These are phyloP conservation scores for Spongilla lacustris DNA, from an alignment of 37 sponge, comb jelly and placozoan species.

Conservation along the genomic window DNA sequence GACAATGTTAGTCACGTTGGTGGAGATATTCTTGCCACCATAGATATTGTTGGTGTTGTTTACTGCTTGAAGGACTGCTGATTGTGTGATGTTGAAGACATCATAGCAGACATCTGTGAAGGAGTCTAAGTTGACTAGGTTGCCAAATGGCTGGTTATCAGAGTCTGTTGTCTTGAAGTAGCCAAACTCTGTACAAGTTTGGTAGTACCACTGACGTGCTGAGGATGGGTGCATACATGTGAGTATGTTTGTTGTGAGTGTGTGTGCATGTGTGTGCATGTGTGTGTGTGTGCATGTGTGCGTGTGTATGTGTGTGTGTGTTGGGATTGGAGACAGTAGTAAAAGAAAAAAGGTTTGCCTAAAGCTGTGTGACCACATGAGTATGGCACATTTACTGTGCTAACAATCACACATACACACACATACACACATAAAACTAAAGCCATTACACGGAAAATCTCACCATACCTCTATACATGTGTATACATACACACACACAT, in stretches of 20 bases:
- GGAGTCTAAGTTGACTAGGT: constrained; percentile 49
- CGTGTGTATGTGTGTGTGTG: too few species aligned
- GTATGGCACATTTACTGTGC: too few species aligned
- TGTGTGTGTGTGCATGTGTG: too few species aligned
- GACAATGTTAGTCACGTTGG: constrained; percentile 69
- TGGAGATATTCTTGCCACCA: constrained; percentile 56
- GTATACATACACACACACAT: too few species aligned
- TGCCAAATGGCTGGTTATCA: constrained; percentile 65
- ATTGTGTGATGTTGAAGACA: constrained; percentile 47
- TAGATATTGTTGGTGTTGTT: constrained; percentile 60
- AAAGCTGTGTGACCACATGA: background rate
- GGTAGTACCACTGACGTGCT: constrained; percentile 87
- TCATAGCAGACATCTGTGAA: constrained; percentile 54
- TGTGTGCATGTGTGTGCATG: too few species aligned
- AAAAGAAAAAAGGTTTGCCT: too few species aligned
- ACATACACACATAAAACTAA: constrained; percentile 9
- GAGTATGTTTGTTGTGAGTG: too few species aligned
- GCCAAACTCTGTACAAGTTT: constrained; percentile 89
- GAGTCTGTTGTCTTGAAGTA: constrained; percentile 88
- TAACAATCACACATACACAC: constrained; percentile 2
- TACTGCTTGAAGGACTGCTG: constrained; percentile 18
- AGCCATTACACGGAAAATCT: too few species aligned
- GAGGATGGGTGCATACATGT: too few species aligned
- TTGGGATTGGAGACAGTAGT: too few species aligned
- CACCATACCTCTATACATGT: too few species aligned